Evolutionary conservation across 1,140 invertebrate species (phyloP).

Genomic region (Maconellicoccus hirsutus): DNA sequence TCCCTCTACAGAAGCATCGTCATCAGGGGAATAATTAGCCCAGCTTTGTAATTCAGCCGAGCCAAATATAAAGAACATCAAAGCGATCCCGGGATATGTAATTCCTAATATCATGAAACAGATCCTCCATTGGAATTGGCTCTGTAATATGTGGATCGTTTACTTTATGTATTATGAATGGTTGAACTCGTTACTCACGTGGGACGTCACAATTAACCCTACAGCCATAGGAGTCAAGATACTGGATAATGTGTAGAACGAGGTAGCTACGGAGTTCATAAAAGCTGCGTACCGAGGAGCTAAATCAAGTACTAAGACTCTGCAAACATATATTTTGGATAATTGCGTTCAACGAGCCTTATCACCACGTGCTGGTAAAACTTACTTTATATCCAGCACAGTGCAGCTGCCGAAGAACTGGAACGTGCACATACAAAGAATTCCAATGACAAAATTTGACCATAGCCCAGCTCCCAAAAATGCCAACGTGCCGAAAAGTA

Average conservation of each 20-base stretch:
- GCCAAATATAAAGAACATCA: background rate
- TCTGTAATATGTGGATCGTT: too few species aligned
- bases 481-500: background rate
- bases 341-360: too few species aligned
- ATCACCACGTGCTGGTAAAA: too few species aligned
- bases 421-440: background rate
- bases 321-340: background rate
- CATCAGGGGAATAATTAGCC: background rate
- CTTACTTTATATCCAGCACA: background rate
- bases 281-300: background rate
- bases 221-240: background rate
- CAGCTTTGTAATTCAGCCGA: background rate
- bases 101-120: background rate
- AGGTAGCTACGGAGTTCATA: background rate
- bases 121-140: background rate
- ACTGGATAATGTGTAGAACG: background rate
- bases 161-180: too few species aligned
- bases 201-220: background rate
- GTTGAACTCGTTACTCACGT: too few species aligned
- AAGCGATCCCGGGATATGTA: background rate
- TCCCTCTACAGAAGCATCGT: too few species aligned
- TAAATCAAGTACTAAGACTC: background rate
- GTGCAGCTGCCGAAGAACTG: background rate
- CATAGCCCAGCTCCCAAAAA: background rate
- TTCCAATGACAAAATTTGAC: background rate